Evolutionary conservation across 2,888 invertebrate species (phyloP).

Genomic region (Dolichopus griseipennis): DNA sequence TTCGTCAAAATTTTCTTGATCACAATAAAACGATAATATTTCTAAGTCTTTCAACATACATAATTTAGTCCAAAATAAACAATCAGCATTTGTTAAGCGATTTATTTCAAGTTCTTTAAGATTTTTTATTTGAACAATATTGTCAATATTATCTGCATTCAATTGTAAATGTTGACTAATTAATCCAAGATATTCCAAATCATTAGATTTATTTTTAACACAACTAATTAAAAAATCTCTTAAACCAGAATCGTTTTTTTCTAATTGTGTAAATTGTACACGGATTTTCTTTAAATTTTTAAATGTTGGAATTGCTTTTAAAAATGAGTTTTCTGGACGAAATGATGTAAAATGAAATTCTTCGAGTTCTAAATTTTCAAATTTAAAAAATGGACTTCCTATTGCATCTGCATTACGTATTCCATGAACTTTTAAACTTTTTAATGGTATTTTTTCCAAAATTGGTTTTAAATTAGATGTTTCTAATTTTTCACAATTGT

Average conservation of each 20-base stretch:
- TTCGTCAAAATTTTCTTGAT: slow-evolving; percentile 3
- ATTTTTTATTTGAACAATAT: slow-evolving; percentile 5
- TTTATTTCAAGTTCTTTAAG: slow-evolving; percentile 10
- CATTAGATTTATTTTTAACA: slow-evolving; percentile 4
- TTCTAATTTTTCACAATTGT: slow-evolving; percentile 7
- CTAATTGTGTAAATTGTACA: not conserved
- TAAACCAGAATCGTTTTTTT: slow-evolving; percentile 7
- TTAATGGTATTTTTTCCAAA: slow-evolving; percentile 5
- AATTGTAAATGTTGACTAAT: slow-evolving; percentile 8
- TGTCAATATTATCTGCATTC: not conserved
- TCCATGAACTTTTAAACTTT: not conserved
- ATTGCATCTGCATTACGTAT: slow-evolving; percentile 1
- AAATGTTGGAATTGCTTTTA: slow-evolving; percentile 2
- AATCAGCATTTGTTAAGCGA: slow-evolving; percentile 9
- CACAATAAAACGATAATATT: not conserved
- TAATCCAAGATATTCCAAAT: slow-evolving; percentile 7
- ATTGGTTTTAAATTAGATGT: not conserved
- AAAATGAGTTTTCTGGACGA: not conserved
- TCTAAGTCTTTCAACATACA: not conserved
- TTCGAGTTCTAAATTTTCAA: not conserved
- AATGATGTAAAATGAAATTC: slow-evolving; percentile 9
- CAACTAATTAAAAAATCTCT: slow-evolving; percentile 7
- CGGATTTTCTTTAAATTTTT: slow-evolving; percentile 7
- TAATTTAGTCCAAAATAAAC: slow-evolving; percentile 8
- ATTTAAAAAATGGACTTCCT: not conserved